Base-by-base conservation (phyloP, 2,797 vertebrate species). In the Syndactyla subalaris region DNA sequence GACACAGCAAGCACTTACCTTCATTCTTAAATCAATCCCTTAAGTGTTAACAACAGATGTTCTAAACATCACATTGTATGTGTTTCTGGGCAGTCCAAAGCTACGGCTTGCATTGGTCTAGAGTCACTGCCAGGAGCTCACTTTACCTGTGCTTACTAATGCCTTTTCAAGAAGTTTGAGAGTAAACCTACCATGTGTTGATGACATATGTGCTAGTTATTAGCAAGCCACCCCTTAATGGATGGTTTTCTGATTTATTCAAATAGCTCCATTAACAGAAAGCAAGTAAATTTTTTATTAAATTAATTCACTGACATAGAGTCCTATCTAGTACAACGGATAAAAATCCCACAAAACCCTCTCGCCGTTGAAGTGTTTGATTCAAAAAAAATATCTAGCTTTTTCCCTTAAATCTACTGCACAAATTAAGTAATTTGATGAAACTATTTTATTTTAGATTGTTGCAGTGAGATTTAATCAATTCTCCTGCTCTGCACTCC, bases 91-190 rank as follows among this genome's bases (percentile, higher is more conserved):
- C 45, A 73, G 14, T 58, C 3, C 5, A 49, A 85, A 20, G 51
- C 18, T 41, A 62, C 7, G 20, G 48, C 39, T 70, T 61, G 23
- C 9, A 5, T 12, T 63, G 26, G 18, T 68, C 65, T 74, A 2
- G 12, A 39, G 76, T 67, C 73, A 36, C 51, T 85, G 21, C 51
- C 39, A 72, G 54, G 21, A 86, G 23, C 29, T 78, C 51, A 19
- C 49, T 80, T 65, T 61, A 26, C 29, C 41, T 21, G 30, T 74
- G 51, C 23, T 85, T 72, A 61, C 29, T 76, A 89, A 67, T 77
- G 46, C 18, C 34, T 63, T 93, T 93, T 84, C 77, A 93, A 94
- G 80, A 65, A 82, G 66, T 65, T 57, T 70, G n/a, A 82, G 14
- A 83, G 58, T 51, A 63, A 85, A 55, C 11, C 21, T 79, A 36